These are phyloP conservation scores for Bombus waltoni DNA, from an alignment of 1,140 invertebrate species.

Conservation along the genomic window DNA sequence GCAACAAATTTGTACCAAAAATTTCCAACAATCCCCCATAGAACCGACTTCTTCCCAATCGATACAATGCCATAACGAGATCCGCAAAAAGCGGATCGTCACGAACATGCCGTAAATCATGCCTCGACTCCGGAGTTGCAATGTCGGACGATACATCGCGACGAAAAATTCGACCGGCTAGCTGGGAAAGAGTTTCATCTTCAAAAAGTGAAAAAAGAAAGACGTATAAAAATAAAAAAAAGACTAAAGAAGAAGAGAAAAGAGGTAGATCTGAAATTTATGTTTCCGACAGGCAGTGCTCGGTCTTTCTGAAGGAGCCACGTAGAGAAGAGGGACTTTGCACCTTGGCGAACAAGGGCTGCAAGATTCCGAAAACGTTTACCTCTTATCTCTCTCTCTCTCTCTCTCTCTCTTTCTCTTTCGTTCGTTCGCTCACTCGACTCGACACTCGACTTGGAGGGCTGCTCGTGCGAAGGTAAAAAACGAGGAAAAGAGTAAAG, in stretches of 20 bases:
- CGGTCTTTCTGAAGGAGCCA: slow-evolving; percentile 24
- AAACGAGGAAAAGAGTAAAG: neutral
- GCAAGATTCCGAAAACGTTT: slow-evolving; percentile 66
- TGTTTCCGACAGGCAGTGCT: slow-evolving; percentile 38
- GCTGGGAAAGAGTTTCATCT: neutral
- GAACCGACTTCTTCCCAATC: neutral
- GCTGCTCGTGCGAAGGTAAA: slow-evolving; percentile 15
- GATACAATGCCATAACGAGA: neutral
- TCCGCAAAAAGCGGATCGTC: neutral
- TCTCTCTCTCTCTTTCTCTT: neutral
- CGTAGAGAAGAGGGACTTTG: slow-evolving; percentile 1
- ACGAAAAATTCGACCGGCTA: slow-evolving; percentile 4
- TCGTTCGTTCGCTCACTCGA: neutral
- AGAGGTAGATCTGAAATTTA: slow-evolving; percentile 46
- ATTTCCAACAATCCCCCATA: neutral
- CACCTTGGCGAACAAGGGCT: slow-evolving; percentile 48
- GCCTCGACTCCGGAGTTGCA: slow-evolving; percentile 2
- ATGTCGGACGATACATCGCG: slow-evolving; percentile 30
- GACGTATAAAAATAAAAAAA: neutral
- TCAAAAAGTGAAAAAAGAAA: neutral
- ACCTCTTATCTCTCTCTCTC: slow-evolving; percentile 47
- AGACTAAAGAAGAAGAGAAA: neutral
- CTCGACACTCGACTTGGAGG: slow-evolving; percentile 33
- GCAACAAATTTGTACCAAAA: too few species aligned
- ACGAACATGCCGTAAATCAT: slow-evolving; percentile 18